Evolutionary conservation across 2,797 vertebrate genomes (phyloP).

Genomic region (Brachymystax lenok): DNA sequence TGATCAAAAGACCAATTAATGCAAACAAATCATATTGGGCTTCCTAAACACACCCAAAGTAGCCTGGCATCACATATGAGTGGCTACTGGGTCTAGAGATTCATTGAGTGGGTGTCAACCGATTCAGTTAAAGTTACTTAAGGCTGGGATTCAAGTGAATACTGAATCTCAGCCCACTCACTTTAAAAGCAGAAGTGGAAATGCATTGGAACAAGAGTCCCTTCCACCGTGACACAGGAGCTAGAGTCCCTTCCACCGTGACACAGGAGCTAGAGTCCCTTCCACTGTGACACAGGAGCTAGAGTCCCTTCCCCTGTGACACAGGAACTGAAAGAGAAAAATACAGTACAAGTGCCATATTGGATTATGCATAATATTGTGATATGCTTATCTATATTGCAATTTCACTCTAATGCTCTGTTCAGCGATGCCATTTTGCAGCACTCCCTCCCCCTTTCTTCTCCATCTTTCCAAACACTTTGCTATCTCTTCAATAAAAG

Average conservation of each 20-base stretch:
- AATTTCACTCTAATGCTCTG: background rate
- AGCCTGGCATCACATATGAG: no score
- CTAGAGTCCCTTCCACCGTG: no score
- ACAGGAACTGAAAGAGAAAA: background rate
- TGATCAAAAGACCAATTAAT: no score
- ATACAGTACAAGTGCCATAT: background rate
- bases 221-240: no score
- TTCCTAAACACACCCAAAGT: no score
- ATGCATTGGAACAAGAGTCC: background rate
- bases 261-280: no score
- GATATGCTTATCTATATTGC: background rate
- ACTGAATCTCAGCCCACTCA: slow-evolving; percentile 52
- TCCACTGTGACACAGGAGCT: no score
- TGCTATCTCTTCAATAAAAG: background rate
- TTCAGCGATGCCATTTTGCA: background rate
- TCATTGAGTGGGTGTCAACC: slow-evolving; percentile 50
- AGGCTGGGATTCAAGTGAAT: slow-evolving; percentile 38
- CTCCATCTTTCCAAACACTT: no score
- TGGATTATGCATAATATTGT: background rate
- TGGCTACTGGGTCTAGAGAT: slow-evolving; percentile 36
- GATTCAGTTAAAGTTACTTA: slow-evolving; percentile 58
- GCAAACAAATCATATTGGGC: no score
- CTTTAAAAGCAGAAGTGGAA: slow-evolving; percentile 15
- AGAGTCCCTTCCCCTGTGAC: background rate
- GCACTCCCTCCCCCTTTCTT: background rate